Evolutionary conservation across 2,113 vertebrate species (phyloP), one percentile per base, ranked within the genome.

Genomic region (Microcebus murinus): DNA sequence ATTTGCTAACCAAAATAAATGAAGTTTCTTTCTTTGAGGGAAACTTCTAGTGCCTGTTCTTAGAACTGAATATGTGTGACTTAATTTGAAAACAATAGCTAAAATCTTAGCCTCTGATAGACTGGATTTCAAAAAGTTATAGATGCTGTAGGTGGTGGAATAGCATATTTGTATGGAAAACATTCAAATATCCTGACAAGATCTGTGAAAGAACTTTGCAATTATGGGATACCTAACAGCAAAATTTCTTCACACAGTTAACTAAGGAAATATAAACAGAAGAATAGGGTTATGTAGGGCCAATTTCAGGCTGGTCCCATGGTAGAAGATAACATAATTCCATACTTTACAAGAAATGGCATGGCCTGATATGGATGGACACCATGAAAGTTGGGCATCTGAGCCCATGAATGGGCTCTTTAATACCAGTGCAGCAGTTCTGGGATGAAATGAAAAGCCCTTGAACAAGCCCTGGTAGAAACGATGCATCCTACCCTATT

Each of bases 1-100:
- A 89, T 81, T 94, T 96, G 39, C 57, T 96, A 97, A 84, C 92
- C 84, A 55, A 68, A 92, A 94, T 92, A 95, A n/a, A 93, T 95
- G 12, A 48, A 82, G 92, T 88, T 98, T 95, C 80, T 97, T 96
- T 74, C 88, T 85, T 61, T 82, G 31, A 89, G 65, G 6, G 45
- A 45, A 68, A 96, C 71, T 86, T 80, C 73, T 50, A 14, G 3
- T 42, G 87, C 92, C 82, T 85, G 17, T 87, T 93, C 71, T 94
- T 97, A 39, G 74, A 96, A 27, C 67, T 80, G 50, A 94, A 91
- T 77, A 34, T 59, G 29, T 76, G 39, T 83, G 50, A 85, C n/a
- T 94, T 93, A 92, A 89, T 93, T 93, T 90, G 84, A 94, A 77
- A 91, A 90, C 25, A 63, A 4, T 59, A 73, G 31, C 27, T 95